phyloP scores from a whole-genome alignment of 2,888 invertebrate genomes.

The Himalopsyche anomala region DNA sequence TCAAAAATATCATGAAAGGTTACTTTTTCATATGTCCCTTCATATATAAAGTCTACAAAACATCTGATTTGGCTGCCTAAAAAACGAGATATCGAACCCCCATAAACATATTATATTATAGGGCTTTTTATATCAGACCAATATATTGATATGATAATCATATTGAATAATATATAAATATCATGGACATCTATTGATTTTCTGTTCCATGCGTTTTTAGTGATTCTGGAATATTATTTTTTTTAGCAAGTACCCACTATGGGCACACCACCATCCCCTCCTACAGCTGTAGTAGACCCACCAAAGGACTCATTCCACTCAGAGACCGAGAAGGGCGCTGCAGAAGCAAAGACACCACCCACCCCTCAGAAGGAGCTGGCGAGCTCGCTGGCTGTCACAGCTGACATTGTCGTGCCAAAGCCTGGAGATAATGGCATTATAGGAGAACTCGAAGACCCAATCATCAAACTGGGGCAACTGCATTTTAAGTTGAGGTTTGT shows the following conservation, averaged over 20 bases:
- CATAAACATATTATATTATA: too few relatives aligned
- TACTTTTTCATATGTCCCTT: too few relatives aligned
- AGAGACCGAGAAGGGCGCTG: constrained; percentile 69
- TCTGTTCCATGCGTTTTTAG: too few relatives aligned
- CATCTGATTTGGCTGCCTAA: too few relatives aligned
- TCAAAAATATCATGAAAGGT: too few relatives aligned
- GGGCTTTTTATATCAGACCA: too few relatives aligned
- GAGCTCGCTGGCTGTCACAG: constrained; percentile 70
- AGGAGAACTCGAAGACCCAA: constrained; percentile 75
- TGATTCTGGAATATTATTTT: background rate
- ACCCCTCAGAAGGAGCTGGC: constrained; percentile 71
- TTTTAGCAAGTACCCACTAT: constrained; percentile 57
- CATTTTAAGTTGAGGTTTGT: constrained; percentile 88
- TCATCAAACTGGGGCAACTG: constrained; percentile 88
- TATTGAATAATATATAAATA: too few relatives aligned
- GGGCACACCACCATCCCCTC: constrained; percentile 56
- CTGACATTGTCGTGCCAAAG: constrained; percentile 71
- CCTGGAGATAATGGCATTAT: constrained; percentile 76
- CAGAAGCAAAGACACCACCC: constrained; percentile 68
- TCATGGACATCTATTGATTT: too few relatives aligned
- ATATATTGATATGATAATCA: too few relatives aligned
- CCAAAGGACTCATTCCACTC: constrained; percentile 67
- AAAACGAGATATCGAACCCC: too few relatives aligned
- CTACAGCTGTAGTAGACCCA: constrained; percentile 64
- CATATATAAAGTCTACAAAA: too few relatives aligned